Conservation (phyloP, 2,797 vertebrate genomes). For the Iguana delicatissima region DNA sequence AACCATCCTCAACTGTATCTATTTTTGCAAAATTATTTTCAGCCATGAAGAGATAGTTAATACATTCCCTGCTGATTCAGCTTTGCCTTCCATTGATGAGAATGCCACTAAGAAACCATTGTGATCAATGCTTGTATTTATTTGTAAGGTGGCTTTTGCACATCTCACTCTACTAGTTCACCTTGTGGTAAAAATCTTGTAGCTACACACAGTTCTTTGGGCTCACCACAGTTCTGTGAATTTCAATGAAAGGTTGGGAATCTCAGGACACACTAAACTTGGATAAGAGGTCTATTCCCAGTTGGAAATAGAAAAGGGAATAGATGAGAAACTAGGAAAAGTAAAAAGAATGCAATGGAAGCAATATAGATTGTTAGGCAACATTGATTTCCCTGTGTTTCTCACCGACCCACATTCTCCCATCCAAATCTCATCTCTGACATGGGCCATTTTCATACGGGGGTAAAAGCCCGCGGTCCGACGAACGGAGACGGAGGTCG, state of each 20-base stretch:
- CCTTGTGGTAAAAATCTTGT: not conserved
- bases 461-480: too few species aligned
- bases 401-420: not conserved
- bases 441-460: too few species aligned
- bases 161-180: not conserved
- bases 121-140: not conserved
- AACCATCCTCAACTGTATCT: not conserved
- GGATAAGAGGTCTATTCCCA: not conserved
- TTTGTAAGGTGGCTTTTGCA: not conserved
- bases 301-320: not conserved
- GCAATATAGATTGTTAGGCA: not conserved
- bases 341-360: not conserved
- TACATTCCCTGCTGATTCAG: not conserved
- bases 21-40: not conserved
- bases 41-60: not conserved
- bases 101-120: not conserved
- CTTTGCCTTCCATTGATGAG: not conserved
- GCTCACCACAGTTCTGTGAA: not conserved
- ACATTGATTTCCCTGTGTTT: not conserved
- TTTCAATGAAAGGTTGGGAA: not conserved
- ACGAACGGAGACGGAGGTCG: too few species aligned
- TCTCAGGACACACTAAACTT: constrained; percentile 11
- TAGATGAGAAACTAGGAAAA: not conserved
- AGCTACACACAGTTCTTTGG: not conserved
- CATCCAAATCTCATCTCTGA: not conserved